Conservation (phyloP, 2,888 invertebrate genomes). For the Sarcophaga carnaria region DNA sequence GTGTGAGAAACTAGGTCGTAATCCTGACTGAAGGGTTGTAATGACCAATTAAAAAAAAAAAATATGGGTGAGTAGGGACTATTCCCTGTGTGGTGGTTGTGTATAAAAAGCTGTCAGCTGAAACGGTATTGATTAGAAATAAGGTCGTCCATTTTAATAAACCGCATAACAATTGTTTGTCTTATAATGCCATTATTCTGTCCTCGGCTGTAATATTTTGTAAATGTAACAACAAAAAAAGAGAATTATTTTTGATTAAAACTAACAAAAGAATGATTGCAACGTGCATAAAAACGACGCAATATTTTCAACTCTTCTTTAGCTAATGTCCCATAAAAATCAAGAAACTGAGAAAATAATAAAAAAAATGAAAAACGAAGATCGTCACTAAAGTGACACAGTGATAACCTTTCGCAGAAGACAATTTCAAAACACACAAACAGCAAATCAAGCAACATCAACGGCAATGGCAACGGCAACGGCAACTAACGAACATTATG, state of each 20-base stretch:
- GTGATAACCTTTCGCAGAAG: slow-evolving; percentile 57
- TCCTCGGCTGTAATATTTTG: not conserved
- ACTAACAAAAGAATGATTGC: not conserved
- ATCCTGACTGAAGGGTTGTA: too few relatives aligned
- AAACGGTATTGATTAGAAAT: too few relatives aligned
- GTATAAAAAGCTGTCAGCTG: too few relatives aligned
- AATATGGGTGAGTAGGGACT: too few relatives aligned
- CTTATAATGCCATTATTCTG: not conserved
- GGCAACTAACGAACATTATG: not conserved
- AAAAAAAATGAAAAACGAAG: slow-evolving; percentile 14
- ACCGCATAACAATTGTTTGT: not conserved
- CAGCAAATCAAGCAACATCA: not conserved
- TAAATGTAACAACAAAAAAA: not conserved
- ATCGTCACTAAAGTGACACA: slow-evolving; percentile 52
- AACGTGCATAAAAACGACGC: slow-evolving; percentile 21
- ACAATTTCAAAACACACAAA: slow-evolving; percentile 46
- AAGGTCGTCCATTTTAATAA: too few relatives aligned
- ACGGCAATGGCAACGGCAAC: too few relatives aligned
- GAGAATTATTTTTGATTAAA: slow-evolving; percentile 24
- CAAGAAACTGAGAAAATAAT: not conserved
- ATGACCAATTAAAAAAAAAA: too few relatives aligned
- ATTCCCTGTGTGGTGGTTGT: too few relatives aligned
- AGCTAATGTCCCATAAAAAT: not conserved
- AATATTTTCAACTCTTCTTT: slow-evolving; percentile 16
- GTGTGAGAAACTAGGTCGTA: too few relatives aligned